Conservation (phyloP, 2,888 invertebrate species). For the Amphipoea lucens region DNA sequence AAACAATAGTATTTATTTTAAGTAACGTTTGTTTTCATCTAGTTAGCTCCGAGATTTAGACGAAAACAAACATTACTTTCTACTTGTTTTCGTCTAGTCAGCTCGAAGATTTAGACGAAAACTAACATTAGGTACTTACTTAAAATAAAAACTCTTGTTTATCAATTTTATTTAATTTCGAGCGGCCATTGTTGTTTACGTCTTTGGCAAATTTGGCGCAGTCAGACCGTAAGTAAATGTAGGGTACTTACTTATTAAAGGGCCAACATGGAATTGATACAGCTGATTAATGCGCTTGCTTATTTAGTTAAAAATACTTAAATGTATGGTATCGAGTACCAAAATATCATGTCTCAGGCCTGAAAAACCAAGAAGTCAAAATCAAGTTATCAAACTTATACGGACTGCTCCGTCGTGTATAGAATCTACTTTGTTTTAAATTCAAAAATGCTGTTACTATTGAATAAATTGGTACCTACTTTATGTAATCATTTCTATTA, state of each 20-base stretch:
- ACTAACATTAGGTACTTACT: too few relatives aligned
- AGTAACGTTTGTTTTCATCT: too few relatives aligned
- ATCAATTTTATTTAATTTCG: too few relatives aligned
- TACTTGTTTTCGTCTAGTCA: too few relatives aligned
- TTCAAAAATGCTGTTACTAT: slow-evolving; percentile 2
- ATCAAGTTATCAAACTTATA: neutral
- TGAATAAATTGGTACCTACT: slow-evolving; percentile 7
- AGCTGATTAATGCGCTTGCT: neutral
- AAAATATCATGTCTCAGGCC: neutral
- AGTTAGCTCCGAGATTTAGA: too few relatives aligned
- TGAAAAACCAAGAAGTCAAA: neutral
- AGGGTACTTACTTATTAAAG: neutral
- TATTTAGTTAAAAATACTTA: neutral
- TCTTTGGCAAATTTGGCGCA: too few relatives aligned
- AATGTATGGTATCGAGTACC: neutral
- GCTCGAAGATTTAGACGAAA: too few relatives aligned
- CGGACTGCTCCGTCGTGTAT: neutral
- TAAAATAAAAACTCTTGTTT: too few relatives aligned
- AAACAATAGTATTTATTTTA: too few relatives aligned
- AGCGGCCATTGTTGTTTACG: too few relatives aligned
- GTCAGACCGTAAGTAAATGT: neutral
- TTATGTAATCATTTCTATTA: slow-evolving; percentile 8
- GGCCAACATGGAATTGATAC: neutral
- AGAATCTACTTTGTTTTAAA: neutral
- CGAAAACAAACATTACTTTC: too few relatives aligned